Evolutionary conservation across 1,140 invertebrate genomes (phyloP).

Genomic region (Harlomillsia oculata): DNA sequence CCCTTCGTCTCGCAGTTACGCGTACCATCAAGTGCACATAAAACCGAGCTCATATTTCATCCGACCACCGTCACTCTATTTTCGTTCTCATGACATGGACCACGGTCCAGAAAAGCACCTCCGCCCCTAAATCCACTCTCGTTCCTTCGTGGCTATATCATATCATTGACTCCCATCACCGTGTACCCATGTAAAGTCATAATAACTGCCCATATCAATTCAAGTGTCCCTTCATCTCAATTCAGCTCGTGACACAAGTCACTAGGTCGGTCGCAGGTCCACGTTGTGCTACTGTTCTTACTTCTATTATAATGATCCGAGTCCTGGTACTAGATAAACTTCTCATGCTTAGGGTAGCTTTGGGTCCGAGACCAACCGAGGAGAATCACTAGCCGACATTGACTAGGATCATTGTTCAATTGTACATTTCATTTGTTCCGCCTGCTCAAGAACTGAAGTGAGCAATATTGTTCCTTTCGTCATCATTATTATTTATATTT

Average conservation of each 20-base stretch:
- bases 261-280: too few relatives aligned
- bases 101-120: conserved; percentile 8
- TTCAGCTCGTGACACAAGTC: too few relatives aligned
- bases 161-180: too few relatives aligned
- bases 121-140: conserved; percentile 11
- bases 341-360: too few relatives aligned
- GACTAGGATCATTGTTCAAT: conserved; percentile 27
- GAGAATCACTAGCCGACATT: conserved; percentile 12
- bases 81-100: conserved; percentile 29
- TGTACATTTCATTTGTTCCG: conserved; percentile 29
- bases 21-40: not conserved
- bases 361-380: too few relatives aligned
- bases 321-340: too few relatives aligned
- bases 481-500: conserved; percentile 15
- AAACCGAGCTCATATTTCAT: conserved; percentile 27
- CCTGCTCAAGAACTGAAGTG: conserved; percentile 16
- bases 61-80: conserved; percentile 18
- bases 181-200: too few relatives aligned
- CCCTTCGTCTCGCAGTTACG: not conserved
- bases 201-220: too few relatives aligned
- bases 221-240: too few relatives aligned
- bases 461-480: conserved; percentile 26
- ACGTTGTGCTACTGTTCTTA: too few relatives aligned
- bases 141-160: too few relatives aligned
- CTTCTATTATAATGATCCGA: too few relatives aligned